Evolutionary conservation across 1,140 invertebrate genomes (phyloP), one percentile per base, ranked within the genome.

Genomic region (Leptinotarsa lineolata): DNA sequence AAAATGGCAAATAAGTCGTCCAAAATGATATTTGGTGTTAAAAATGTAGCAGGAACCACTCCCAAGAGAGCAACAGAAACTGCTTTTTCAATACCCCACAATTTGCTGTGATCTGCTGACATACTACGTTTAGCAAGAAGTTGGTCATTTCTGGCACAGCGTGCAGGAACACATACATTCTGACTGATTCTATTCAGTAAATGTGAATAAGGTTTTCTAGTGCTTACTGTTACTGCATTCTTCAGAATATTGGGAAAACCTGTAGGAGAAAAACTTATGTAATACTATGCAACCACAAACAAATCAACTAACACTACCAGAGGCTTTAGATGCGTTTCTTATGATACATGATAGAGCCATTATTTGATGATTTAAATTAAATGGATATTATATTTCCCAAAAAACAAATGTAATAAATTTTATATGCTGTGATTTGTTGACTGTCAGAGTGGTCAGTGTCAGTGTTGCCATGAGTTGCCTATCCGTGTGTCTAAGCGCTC

Each of bases 51-150:
- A 65, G 93, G 92, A 70, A 93, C 83, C 59, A 93, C 72, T 2
- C 86, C 88, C 73, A 94, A 76, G 8, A 94, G 84, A 8, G 84
- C 84, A 69, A 85, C 84, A 1, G 91, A 86, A 2, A 93, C 79
- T 58, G 88, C 60, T 77, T 88, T 89, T 83, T 95, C 93, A 0
- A 90, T 81, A 15, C 90, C 88, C 93, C 93, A 95, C 61, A 81
- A 73, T 72, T 79, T 78, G 39, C 80, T 74, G 68, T 83, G 81
- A 73, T 83, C 80, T n/a, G 68, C 74, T 18, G 79, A 80, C 79
- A 81, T 81, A 21, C 69, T 58, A 54, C 79, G 68, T 58, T 75
- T 78, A 16, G 68, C 16, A 72, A 72, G 12, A 60, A 16, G 5
- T 30, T n/a, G 15, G 48, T 61, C 20, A 30, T 30, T 63, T 59